Evolutionary conservation across 2,113 vertebrate species (phyloP).

Genomic region (Oncorhynchus clarkii): DNA sequence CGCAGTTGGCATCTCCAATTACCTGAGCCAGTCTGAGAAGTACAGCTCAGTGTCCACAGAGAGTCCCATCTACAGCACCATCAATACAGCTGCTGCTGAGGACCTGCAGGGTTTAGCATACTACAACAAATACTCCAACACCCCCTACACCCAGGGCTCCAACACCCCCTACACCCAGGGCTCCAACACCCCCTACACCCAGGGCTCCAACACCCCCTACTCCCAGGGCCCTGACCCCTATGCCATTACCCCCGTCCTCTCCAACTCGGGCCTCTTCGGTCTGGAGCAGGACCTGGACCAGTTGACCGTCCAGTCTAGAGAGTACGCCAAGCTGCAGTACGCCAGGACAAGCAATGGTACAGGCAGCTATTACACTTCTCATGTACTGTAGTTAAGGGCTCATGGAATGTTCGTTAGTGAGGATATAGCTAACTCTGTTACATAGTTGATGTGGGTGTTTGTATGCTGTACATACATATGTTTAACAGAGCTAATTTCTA

Average conservation of each 20-base stretch:
- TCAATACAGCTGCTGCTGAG: slow-evolving; percentile 80
- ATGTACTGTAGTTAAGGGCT: not conserved
- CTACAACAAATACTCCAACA: slow-evolving; percentile 71
- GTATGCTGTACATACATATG: too few relatives aligned
- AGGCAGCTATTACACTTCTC: not conserved
- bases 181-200: too few relatives aligned
- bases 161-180: too few relatives aligned
- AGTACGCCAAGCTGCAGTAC: slow-evolving; percentile 76
- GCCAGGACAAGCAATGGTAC: slow-evolving; percentile 57
- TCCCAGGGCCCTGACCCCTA: slow-evolving; percentile 55
- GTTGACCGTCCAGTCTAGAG: slow-evolving; percentile 72
- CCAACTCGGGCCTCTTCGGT: slow-evolving; percentile 63
- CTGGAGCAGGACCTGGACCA: slow-evolving; percentile 65
- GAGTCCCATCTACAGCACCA: slow-evolving; percentile 91
- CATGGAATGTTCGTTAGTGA: too few relatives aligned
- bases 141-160: too few relatives aligned
- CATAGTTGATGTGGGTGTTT: too few relatives aligned
- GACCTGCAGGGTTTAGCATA: slow-evolving; percentile 58
- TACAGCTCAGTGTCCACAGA: slow-evolving; percentile 74
- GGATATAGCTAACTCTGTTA: too few relatives aligned
- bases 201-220: too few relatives aligned
- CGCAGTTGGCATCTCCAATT: slow-evolving; percentile 85
- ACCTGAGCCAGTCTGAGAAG: slow-evolving; percentile 82
- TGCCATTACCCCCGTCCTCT: slow-evolving; percentile 75
- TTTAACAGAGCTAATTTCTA: too few relatives aligned